Evolutionary conservation across 2,888 invertebrate genomes (phyloP).

Genomic region (Norana najaformis): DNA sequence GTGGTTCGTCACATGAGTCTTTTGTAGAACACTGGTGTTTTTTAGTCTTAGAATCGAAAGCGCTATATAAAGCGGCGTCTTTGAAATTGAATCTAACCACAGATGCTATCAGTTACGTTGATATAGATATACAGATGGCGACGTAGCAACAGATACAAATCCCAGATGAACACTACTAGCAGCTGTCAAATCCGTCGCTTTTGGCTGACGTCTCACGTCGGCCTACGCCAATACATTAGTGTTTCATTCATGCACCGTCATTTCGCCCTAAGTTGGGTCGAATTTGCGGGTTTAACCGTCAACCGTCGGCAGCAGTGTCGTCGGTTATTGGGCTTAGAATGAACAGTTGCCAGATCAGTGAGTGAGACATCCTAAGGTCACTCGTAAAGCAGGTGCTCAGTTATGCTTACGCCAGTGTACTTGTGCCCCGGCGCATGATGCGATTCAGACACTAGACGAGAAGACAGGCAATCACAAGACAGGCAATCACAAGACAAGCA

Average conservation of each 20-base stretch:
- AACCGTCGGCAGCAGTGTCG: not conserved
- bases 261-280: not conserved
- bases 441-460: no score
- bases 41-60: not conserved
- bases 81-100: not conserved
- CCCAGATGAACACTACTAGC: not conserved
- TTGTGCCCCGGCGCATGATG: no score
- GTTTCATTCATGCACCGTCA: not conserved
- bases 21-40: not conserved
- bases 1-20: not conserved
- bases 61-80: no score
- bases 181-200: not conserved
- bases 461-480: no score
- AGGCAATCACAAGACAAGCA: no score
- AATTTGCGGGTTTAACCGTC: not conserved
- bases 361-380: not conserved
- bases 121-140: not conserved
- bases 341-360: not conserved
- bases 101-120: not conserved
- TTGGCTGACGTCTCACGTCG: not conserved
- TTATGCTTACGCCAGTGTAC: no score
- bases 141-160: not conserved
- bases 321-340: not conserved
- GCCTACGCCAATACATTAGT: not conserved
- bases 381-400: not conserved